Evolutionary conservation across 2,797 vertebrate genomes (phyloP).

Genomic region (Micropoecilia bifurca): DNA sequence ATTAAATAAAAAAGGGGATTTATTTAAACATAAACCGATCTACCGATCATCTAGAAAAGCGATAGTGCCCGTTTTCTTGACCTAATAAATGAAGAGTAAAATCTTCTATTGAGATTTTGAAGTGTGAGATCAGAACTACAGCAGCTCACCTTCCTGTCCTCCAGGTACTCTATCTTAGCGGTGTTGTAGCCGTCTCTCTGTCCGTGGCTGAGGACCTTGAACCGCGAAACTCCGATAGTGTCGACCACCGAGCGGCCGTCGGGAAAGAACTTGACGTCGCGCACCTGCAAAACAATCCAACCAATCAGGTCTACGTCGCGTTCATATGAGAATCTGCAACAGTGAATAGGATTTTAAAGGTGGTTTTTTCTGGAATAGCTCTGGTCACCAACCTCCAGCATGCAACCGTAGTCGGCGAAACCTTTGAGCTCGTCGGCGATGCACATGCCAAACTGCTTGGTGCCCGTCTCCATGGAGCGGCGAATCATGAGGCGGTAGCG

Average conservation of each 20-base stretch:
- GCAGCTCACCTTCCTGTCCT: constrained; percentile 88
- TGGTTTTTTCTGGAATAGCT: not conserved
- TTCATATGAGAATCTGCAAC: too few relatives aligned
- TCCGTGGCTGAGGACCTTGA: constrained; percentile 89
- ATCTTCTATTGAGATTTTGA: not conserved
- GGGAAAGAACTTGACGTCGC: constrained; percentile 92
- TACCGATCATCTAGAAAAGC: not conserved
- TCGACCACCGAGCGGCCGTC: constrained; percentile 92
- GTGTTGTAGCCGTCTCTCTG: constrained; percentile 94
- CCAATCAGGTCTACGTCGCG: fast-evolving
- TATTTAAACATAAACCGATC: not conserved
- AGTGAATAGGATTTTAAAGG: not conserved
- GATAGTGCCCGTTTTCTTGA: not conserved
- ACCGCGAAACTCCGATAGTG: constrained; percentile 88
- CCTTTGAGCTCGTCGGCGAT: constrained; percentile 91
- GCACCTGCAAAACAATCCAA: constrained; percentile 71
- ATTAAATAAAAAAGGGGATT: not conserved
- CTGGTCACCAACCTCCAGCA: constrained; percentile 82
- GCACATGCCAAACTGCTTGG: constrained; percentile 95
- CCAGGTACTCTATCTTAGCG: constrained; percentile 92
- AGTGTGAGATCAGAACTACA: not conserved
- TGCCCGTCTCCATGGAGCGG: constrained; percentile 94
- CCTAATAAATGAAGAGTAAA: too few relatives aligned
- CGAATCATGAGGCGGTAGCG: constrained; percentile 94
- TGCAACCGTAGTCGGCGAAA: constrained; percentile 92